Conservation (phyloP, 2,797 vertebrate species). For the Sebastes miniatus region DNA sequence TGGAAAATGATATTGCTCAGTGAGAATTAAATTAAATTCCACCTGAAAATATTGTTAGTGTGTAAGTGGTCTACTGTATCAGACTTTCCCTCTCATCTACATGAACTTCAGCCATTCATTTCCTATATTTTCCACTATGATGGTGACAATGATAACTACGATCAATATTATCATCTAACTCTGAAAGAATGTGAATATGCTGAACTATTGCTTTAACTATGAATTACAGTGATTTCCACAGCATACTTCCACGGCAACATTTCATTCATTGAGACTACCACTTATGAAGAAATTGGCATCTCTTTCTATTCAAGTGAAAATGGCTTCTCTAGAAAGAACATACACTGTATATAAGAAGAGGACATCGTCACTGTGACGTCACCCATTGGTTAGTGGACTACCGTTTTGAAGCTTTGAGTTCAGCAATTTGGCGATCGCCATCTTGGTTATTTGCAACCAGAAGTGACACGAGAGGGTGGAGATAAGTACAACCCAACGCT, state of each 20-base stretch:
- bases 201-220: not conserved
- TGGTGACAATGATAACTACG: not conserved
- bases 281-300: not conserved
- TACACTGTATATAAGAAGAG: too few relatives aligned
- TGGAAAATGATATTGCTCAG: too few relatives aligned
- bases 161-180: not conserved
- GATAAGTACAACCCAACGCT: too few relatives aligned
- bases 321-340: not conserved
- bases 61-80: too few relatives aligned
- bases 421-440: fast-evolving
- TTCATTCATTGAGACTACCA: not conserved
- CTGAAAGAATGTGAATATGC: not conserved
- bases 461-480: too few relatives aligned
- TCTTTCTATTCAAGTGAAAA: not conserved
- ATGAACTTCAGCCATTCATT: not conserved
- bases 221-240: not conserved
- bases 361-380: fast-evolving
- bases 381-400: too few relatives aligned
- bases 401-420: too few relatives aligned
- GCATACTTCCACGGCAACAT: not conserved
- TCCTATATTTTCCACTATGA: not conserved
- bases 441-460: too few relatives aligned
- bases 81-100: not conserved
- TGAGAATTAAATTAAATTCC: too few relatives aligned
- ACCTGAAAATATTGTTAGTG: too few relatives aligned